Evolutionary conservation across 2,888 invertebrate genomes (phyloP), one percentile per base, ranked within the genome.

Genomic region (Himalopsyche japonica): DNA sequence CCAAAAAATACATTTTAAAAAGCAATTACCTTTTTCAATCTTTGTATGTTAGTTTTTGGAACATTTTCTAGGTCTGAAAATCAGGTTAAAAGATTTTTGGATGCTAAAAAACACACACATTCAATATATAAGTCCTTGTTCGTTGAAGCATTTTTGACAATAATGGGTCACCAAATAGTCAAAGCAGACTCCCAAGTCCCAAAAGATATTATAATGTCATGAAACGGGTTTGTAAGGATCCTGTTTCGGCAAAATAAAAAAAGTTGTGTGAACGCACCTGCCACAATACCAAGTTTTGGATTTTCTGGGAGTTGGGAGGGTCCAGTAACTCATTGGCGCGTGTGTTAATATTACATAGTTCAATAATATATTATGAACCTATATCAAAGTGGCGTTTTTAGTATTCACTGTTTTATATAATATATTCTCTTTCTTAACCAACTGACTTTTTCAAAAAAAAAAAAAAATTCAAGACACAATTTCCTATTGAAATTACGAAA

Each of bases 181-280:
- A 70, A 70, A 27, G 70, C 70, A 70, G 24, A 24, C 70, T 24
- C 27, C 27, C 27, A 15, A 70, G 70, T 70, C 70, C 70, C 70
- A 70, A 70, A 70, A 27, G 70, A 70, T 70, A 27, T 24, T 70
- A 70, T 70, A 70, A 70, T 70, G 70, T 70, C 70, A 27, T 70
- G 70, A 70, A 70, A 70, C 24, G 70, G 70, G 70, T 70, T 70
- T 30, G 70, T 70, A 30, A 15, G 30, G 27, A 70, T 70, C 20
- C 70, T 70, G 70, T 70, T 70, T 70, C 70, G 70, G 70, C 70
- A 70, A 70, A 70, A 70, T 70, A 70, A 70, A 70, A 64, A 70
- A 70, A 70, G 70, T 70, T 70, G 70, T 15, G 27, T 15, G 70
- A 70, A 27, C 20, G 27, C 70, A 70, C 70, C 70, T 70, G 70